Evolutionary conservation across 1,140 invertebrate species (phyloP).

Genomic region (Drosophila mojavensis): DNA sequence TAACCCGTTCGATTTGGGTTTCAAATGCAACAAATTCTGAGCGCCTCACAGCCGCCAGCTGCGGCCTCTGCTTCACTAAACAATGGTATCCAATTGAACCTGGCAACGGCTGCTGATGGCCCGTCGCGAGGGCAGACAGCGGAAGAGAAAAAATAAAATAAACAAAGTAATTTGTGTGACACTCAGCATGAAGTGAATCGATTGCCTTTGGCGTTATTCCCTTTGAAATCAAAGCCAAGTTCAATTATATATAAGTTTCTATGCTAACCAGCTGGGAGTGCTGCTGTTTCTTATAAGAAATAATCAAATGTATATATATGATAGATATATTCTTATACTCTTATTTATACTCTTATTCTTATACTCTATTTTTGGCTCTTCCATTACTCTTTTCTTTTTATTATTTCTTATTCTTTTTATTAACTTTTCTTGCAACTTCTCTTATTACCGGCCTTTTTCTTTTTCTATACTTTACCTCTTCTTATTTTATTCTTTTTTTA

Average conservation of each 20-base stretch:
- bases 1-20: constrained; percentile 66
- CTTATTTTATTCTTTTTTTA: too few relatives aligned
- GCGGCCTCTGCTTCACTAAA: neutral
- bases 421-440: too few relatives aligned
- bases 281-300: too few relatives aligned
- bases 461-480: too few relatives aligned
- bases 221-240: neutral
- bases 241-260: neutral
- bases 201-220: neutral
- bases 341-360: too few relatives aligned
- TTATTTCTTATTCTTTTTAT: too few relatives aligned
- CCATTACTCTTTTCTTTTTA: too few relatives aligned
- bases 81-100: constrained; percentile 11
- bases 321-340: too few relatives aligned
- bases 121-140: neutral
- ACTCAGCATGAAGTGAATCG: neutral
- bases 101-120: constrained; percentile 58
- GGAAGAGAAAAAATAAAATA: neutral
- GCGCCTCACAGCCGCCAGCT: constrained; percentile 18
- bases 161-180: constrained; percentile 20
- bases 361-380: too few relatives aligned
- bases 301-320: too few relatives aligned
- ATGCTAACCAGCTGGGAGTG: too few relatives aligned
- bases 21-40: constrained; percentile 40
- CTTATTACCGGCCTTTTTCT: too few relatives aligned